Evolutionary conservation across 1,140 invertebrate genomes (phyloP), one percentile per base, ranked within the genome.

Genomic region (Ganaspis sp.): DNA sequence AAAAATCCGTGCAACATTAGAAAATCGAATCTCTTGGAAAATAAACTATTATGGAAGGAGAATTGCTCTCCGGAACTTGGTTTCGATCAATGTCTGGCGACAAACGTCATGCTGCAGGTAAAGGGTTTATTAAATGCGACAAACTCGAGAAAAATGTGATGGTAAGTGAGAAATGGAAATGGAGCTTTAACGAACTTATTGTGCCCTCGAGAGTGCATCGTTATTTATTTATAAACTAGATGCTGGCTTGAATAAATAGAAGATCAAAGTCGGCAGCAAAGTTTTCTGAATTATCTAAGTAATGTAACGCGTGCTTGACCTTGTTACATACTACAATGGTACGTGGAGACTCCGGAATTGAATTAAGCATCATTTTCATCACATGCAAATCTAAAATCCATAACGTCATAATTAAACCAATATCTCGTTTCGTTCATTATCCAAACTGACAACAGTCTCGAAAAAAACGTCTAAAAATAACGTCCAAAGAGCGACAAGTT

Each of bases 231-330:
- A 76, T 76, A 76, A n/a, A 76, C 58, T 29, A 23, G 23, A 37
- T 42, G 40, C n/a, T 23, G 38, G 19, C 12, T 6, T 29, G 29
- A 6, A 64, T 64, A 17, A 29, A 29, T 12, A 17, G 9, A 64
- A 19, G 58, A 64, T 64, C 21, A 64, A 58, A 76, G 70, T 71
- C 75, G 75, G 75, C 72, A 76, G 42, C 70, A 72, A 76, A 72
- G 75, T 77, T 77, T 77, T 77, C 75, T 77, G 71, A 71, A 71
- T 77, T 77, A 73, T 69, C 75, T 45, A 64, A 58, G 71, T 42
- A 71, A 64, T 72, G 75, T 53, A 69, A 54, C 75, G 70, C 75
- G 75, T 76, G 75, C 75, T 71, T 72, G 75, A 77, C 75, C 75
- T 77, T 77, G 75, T 72, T 72, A 42, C 29, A 15, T 45, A 45